These are phyloP conservation scores for Zygaena filipendulae DNA, from an alignment of 2,888 invertebrate genomes.

Conservation along the genomic window DNA sequence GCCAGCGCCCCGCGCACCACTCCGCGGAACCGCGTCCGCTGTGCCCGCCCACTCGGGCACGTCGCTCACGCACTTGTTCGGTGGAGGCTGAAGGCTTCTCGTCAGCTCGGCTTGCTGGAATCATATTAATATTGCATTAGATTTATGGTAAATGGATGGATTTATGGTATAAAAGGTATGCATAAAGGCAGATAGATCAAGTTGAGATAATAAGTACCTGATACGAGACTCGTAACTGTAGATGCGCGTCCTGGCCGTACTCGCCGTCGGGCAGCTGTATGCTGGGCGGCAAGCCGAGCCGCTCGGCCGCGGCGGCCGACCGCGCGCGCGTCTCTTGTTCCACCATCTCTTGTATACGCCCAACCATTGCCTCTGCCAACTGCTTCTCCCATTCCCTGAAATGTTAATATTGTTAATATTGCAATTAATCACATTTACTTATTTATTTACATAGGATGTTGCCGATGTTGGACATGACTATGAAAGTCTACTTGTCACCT, in stretches of 20 bases:
- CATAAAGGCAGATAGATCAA: neutral
- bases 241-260: slow-evolving; percentile 71
- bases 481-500: too few relatives aligned
- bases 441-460: too few relatives aligned
- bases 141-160: too few relatives aligned
- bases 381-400: slow-evolving; percentile 77
- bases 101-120: slow-evolving; percentile 75
- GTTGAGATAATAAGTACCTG: too few relatives aligned
- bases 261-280: slow-evolving; percentile 75
- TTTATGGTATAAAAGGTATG: neutral
- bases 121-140: neutral
- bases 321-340: slow-evolving; percentile 62
- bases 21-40: slow-evolving; percentile 23
- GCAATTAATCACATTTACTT: too few relatives aligned
- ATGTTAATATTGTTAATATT: slow-evolving; percentile 27
- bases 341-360: slow-evolving; percentile 62
- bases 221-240: slow-evolving; percentile 72
- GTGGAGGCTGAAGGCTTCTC: slow-evolving; percentile 73
- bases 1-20: slow-evolving; percentile 23
- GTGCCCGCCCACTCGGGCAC: slow-evolving; percentile 69
- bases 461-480: too few relatives aligned
- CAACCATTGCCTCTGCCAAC: slow-evolving; percentile 65
- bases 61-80: slow-evolving; percentile 75
- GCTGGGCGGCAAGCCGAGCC: slow-evolving; percentile 70
- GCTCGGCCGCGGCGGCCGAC: slow-evolving; percentile 58